A percentile compares a stretch with the other conserved stretches of the same genome.
Conservation (phyloP, 1,140 invertebrate species). For the Dendroctonus valens region DNA sequence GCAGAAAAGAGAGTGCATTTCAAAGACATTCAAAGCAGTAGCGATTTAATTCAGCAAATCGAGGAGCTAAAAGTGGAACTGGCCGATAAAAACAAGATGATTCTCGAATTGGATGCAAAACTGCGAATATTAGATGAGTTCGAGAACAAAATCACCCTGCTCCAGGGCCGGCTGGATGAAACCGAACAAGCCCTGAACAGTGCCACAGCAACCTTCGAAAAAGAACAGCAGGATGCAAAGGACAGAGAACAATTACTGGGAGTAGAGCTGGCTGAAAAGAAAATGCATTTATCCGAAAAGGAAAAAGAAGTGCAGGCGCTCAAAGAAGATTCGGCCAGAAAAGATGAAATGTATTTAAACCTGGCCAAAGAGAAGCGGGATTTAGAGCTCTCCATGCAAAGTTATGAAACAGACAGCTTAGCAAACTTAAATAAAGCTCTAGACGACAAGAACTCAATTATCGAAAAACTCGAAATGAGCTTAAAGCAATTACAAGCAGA, state of each 20-base stretch:
- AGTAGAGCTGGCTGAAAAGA: constrained; percentile 57
- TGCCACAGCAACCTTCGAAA: constrained; percentile 58
- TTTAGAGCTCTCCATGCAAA: constrained; percentile 35
- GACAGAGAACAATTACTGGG: constrained; percentile 57
- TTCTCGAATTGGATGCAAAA: constrained; percentile 30
- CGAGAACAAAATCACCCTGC: constrained; percentile 56
- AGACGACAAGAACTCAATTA: constrained; percentile 52
- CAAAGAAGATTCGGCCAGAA: constrained; percentile 57
- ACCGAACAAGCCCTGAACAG: constrained; percentile 56
- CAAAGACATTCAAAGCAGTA: constrained; percentile 34
- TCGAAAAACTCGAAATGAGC: constrained; percentile 46
- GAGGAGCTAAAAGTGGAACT: constrained; percentile 31
- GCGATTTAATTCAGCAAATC: constrained; percentile 29
- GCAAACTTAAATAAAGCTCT: constrained; percentile 46
- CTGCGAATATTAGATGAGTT: constrained; percentile 53
- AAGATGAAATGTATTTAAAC: constrained; percentile 61
- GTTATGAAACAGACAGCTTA: constrained; percentile 30
- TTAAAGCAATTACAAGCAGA: too few relatives aligned
- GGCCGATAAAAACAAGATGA: constrained; percentile 38
- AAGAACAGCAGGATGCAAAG: constrained; percentile 58
- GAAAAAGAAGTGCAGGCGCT: constrained; percentile 58
- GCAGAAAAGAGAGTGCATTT: constrained; percentile 46
- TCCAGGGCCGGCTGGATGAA: constrained; percentile 54
- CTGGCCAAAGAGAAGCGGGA: constrained; percentile 57
- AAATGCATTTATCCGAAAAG: constrained; percentile 56